Base-by-base conservation (phyloP, 2,888 invertebrate species). In the Salticus scenicus region DNA sequence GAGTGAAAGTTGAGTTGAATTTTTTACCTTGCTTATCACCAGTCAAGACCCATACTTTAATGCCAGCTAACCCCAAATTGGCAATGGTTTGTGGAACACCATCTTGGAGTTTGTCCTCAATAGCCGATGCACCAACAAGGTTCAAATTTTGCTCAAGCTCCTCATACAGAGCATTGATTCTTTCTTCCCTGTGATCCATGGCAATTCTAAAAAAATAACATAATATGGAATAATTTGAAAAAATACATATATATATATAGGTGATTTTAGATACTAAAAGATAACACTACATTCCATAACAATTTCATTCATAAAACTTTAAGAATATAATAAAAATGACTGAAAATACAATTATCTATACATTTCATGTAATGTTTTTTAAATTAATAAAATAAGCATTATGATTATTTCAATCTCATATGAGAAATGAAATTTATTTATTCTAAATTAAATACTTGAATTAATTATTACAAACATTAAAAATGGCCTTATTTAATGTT, bases 61-160 rank as follows among this genome's bases (percentile, higher is more conserved):
- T 99, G 87, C 97, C 98, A 79, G 99, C 99, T 91, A 95, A 93
- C 88, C 96, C 95, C 87, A 99, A 93, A 92, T 98, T 98, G 74
- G 98, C 97, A 91, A 99, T 99, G 1, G 97, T 94, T 91, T 98
- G 96, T 0, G 93, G 93, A 0, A 99, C 99, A 74, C 98, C 99
- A 91, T 99, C 99, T 92, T 99, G 99, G 89, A 99, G 93, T 92
- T 99, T 99, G 92, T 99, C 99, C 93, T 99, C 99, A 90, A 99
- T 99, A 72, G 99, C 99, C 76, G 99, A 98, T n/a, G 98, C 98
- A 76, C 99, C 98, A 63, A 97, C 91, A 78, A 99, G 93, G 71
- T 94, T 93, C 93, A 99, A 94, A 90, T 98, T 95, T 88, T 95
- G 95, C 92, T 99, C 99, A 90, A 99, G 98, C 93, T 99, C 98